phyloP scores from a whole-genome alignment of 2,113 vertebrate genomes.

The Dinomys branickii region DNA sequence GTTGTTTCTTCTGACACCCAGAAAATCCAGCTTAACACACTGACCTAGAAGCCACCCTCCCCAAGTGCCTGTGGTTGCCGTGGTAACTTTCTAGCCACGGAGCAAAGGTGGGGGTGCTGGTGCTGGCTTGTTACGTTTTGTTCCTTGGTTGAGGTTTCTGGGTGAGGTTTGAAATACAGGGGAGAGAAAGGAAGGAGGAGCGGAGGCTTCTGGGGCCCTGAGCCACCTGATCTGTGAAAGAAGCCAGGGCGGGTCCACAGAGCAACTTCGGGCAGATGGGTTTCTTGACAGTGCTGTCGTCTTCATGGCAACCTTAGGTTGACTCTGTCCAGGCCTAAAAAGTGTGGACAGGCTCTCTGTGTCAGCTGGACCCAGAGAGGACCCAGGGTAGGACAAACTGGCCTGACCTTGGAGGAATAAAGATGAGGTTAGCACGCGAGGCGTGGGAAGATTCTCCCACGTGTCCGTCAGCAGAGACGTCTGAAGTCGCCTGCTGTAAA shows the following conservation, averaged over 20 bases:
- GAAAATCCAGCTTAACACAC: not conserved
- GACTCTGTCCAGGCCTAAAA: not conserved
- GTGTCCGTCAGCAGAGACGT: not conserved
- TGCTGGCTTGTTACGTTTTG: not conserved
- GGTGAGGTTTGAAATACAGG: conserved; percentile 20
- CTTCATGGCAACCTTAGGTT: conserved; percentile 50
- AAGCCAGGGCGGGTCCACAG: not conserved
- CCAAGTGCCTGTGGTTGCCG: not conserved
- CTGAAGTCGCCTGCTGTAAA: not conserved
- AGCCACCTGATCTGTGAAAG: not conserved
- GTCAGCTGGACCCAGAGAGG: not conserved
- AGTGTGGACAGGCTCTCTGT: conserved; percentile 13
- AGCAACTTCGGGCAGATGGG: conserved; percentile 17
- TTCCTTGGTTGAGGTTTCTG: not conserved
- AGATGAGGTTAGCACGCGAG: not conserved
- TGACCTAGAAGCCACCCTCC: not conserved
- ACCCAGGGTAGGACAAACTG: not conserved
- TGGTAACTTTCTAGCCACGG: not conserved
- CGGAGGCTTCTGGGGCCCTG: not conserved
- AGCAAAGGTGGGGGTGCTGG: not conserved
- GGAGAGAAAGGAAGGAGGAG: not conserved
- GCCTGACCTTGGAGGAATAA: not conserved
- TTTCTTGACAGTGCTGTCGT: conserved; percentile 7
- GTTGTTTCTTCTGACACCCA: not conserved
- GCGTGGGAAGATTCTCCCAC: not conserved